Base-by-base conservation (phyloP, 2,797 vertebrate species). In the Anniella stebbinsi region DNA sequence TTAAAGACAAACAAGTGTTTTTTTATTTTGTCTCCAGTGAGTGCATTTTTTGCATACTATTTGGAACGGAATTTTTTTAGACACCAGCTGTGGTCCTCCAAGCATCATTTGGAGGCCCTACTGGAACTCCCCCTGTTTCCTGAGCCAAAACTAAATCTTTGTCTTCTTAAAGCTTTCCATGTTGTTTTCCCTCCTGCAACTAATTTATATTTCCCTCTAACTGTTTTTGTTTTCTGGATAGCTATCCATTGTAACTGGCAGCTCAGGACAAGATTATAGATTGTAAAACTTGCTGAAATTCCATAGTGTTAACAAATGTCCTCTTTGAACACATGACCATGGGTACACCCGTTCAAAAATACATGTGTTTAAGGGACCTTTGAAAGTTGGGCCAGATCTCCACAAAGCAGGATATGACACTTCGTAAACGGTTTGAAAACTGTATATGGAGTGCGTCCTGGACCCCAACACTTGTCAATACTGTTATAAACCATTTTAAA, bases 211-310 rank as follows among this genome's bases (percentile, higher is more conserved):
- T 93, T n/a, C 84, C 6, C 23, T 67, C 90, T 89, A 30, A 82
- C 87, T 63, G 60, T 90, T 0, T 92, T 33, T 51, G 10, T 88
- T 92, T 95, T 90, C 36, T 84, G 78, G 57, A 54, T 30, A 25
- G 28, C 0, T 91, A 38, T 66, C 72, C 69, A 45, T 57, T 90
- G 30, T 89, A 87, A 87, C 80, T 86, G 81, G 78, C 80, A 91
- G 75, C 80, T 45, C 23, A 90, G 66, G 90, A 82, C 81, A 93
- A 89, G 84, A 10, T 12, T 23, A 9, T 91, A 87, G 78, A 66
- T 80, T 86, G 13, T 77, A 91, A 89, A 45, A 90, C 25, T 36
- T 87, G 41, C 80, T 85, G 88, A 89, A 96, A 93, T 86, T 51
- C 75, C 76, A 90, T 80, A 84, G 66, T 23, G 21, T 63, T 25